Percentiles rank a stretch among this genome's conserved stretches.
Conservation (phyloP, 2,113 vertebrate genomes). For the Nettapus auritus region DNA sequence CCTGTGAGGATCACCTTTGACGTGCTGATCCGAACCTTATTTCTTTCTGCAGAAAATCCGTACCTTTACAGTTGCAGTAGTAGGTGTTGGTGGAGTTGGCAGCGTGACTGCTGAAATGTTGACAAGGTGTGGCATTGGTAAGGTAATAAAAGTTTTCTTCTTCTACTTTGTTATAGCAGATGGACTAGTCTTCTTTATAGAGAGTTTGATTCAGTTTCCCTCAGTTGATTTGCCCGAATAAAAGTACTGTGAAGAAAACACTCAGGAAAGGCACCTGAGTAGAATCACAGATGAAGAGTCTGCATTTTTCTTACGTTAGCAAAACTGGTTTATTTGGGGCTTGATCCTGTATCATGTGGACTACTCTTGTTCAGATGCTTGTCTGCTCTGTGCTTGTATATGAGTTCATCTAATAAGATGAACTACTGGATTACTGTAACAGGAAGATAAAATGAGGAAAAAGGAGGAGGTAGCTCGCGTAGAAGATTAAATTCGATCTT, state of each 20-base stretch:
- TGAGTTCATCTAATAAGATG: no score
- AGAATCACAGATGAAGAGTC: not conserved
- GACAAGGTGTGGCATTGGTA: slow-evolving; percentile 99
- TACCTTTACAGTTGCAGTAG: slow-evolving; percentile 88
- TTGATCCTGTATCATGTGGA: not conserved
- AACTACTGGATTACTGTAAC: not conserved
- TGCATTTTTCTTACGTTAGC: not conserved
- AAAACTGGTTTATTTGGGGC: not conserved
- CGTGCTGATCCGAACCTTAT: not conserved
- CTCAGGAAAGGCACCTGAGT: not conserved
- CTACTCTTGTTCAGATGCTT: not conserved
- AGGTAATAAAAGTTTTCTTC: slow-evolving; percentile 88
- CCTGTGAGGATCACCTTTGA: not conserved
- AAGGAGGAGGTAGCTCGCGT: not conserved
- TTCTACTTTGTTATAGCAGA: not conserved
- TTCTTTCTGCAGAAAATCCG: slow-evolving; percentile 90
- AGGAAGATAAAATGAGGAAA: not conserved
- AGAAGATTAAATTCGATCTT: not conserved
- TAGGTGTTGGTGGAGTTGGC: slow-evolving; percentile 96
- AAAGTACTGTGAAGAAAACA: not conserved
- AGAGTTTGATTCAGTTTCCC: not conserved
- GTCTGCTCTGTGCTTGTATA: accelerated
- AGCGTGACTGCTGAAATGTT: slow-evolving; percentile 99
- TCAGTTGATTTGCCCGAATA: not conserved
- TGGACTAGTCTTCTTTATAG: not conserved